phyloP scores from a whole-genome alignment of 2,888 invertebrate genomes.

The Barypeithes pellucidus region DNA sequence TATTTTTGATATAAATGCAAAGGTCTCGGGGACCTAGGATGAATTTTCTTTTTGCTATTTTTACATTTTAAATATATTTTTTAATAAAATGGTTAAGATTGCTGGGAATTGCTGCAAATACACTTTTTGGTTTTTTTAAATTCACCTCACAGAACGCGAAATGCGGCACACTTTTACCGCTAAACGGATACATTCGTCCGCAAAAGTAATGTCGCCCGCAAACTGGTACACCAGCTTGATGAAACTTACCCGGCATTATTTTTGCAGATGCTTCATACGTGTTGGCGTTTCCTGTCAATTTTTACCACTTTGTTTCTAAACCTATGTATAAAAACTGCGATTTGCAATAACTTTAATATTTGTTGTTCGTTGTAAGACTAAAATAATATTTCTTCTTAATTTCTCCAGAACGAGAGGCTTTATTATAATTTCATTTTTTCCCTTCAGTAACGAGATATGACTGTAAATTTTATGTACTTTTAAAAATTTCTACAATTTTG shows the following conservation, averaged over 20 bases:
- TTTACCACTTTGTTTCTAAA: constrained; percentile 9
- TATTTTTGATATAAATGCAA: constrained; percentile 24
- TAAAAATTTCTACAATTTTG: constrained; percentile 38
- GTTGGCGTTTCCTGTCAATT: background rate
- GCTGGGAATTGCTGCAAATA: background rate
- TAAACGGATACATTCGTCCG: background rate
- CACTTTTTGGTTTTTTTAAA: background rate
- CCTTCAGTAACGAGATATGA: constrained; percentile 16
- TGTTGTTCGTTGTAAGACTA: constrained; percentile 43
- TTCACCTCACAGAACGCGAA: too few species aligned
- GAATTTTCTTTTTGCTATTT: constrained; percentile 9
- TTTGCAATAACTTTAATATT: constrained; percentile 46
- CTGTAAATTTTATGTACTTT: constrained; percentile 45
- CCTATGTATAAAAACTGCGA: constrained; percentile 23
- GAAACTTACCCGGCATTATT: background rate
- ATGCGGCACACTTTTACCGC: too few species aligned
- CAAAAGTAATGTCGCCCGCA: background rate
- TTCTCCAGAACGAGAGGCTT: constrained; percentile 10
- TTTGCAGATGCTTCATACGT: background rate
- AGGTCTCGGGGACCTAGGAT: background rate
- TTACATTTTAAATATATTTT: constrained; percentile 14
- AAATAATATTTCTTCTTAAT: constrained; percentile 19
- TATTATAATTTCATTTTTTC: constrained; percentile 9
- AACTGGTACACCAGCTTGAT: background rate
- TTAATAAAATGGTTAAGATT: constrained; percentile 9